phyloP scores from a whole-genome alignment of 1,140 invertebrate species.

The Dufourea novaeangliae region DNA sequence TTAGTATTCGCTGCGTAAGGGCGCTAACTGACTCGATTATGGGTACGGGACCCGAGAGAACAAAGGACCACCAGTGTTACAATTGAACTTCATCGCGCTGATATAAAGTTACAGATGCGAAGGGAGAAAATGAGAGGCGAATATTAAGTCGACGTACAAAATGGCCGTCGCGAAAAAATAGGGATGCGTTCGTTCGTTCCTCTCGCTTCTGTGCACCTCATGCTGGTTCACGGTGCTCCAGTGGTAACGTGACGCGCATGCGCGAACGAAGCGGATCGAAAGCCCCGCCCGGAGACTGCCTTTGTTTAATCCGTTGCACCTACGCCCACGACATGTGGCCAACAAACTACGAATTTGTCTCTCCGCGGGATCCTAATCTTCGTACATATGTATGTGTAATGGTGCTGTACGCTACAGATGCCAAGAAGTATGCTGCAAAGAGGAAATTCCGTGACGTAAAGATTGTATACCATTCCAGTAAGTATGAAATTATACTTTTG shows the following conservation, averaged over 20 bases:
- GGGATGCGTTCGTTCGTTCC: conserved; percentile 47
- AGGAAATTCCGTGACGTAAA: not conserved
- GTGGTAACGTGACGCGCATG: conserved; percentile 56
- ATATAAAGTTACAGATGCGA: conserved; percentile 65
- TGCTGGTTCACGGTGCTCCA: conserved; percentile 10
- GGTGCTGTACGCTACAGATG: conserved; percentile 15
- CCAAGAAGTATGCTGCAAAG: not conserved
- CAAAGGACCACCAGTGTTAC: conserved; percentile 57
- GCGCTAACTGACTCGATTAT: conserved; percentile 56
- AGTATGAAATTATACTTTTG: not conserved
- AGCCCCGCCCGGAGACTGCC: conserved; percentile 77
- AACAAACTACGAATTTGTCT: conserved; percentile 45
- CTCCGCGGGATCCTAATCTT: conserved; percentile 42
- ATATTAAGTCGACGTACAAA: conserved; percentile 73
- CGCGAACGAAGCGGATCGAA: conserved; percentile 68
- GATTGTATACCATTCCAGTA: too few species aligned
- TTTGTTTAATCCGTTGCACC: conserved; percentile 76
- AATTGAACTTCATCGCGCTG: conserved; percentile 62
- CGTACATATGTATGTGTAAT: too few species aligned
- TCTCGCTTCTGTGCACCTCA: conserved; percentile 39
- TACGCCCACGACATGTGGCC: conserved; percentile 70
- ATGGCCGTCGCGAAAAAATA: conserved; percentile 70
- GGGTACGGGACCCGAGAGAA: conserved; percentile 25
- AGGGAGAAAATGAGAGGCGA: conserved; percentile 64
- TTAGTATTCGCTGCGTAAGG: conserved; percentile 28